Evolutionary conservation across 2,888 invertebrate genomes (phyloP), one percentile per base, ranked within the genome.

Genomic region (Sceliomorpha sp.): DNA sequence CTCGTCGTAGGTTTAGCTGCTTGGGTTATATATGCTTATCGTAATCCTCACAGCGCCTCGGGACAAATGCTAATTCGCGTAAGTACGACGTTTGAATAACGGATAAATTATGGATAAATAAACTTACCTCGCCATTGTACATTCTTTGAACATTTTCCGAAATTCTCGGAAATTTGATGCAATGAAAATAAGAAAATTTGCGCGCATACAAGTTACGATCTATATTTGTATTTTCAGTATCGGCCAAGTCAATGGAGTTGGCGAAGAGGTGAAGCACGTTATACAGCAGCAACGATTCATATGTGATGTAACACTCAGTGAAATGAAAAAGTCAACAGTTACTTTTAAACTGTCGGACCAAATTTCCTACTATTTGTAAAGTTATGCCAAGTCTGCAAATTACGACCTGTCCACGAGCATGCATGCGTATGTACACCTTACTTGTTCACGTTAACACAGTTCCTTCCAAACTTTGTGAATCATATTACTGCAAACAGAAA

Each of bases 1-100:
- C 87, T 96, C 37, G 87, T 95, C 6, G 90, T 92, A 50, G 91
- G 92, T 20, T 81, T 93, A n/a, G 92, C 91, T 15, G 91, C 93
- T 5, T 99, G 98, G 98, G 89, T 94, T 10, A 89, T 94, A 10
- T 99, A 99, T 88, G 99, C 98, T 2, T 99, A 98, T 90, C 94
- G 95, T 85, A 96, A 98, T 90, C 99, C 99, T 1, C 98, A 98
- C 85, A 96, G 97, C 3, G 92, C 95, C 45, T 97, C 98, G 76
- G 99, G 99, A 69, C 98, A 98, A 89, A 92, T 98, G 83, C 92
- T 99, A 50, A 99, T 99, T 83, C 95, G 96, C 93, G 98, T 98
- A 89, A 90, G 91, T 87, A 34, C 44, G n/a, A n/a, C n/a, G n/a
- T n/a, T n/a, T n/a, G n/a, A n/a, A n/a, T n/a, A n/a, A n/a, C n/a